Evolutionary conservation across 2,797 vertebrate species (phyloP), one percentile per base, ranked within the genome.

Genomic region (Cirrhinus mrigala): DNA sequence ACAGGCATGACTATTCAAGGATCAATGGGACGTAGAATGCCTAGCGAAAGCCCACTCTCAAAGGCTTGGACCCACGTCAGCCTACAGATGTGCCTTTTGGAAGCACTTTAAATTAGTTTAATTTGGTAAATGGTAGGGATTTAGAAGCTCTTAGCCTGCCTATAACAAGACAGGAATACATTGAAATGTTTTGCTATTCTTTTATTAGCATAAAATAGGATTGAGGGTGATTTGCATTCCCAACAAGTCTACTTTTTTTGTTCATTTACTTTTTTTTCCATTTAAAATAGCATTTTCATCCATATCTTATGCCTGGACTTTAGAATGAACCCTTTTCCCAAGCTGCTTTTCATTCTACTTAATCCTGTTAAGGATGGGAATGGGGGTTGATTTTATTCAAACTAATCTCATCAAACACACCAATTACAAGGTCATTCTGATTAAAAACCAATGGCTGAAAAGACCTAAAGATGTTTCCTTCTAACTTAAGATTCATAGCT

Each of bases 71-170:
- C 95, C 92, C 96, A 96, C 96, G 96, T 97, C 97, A 97, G 97
- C 96, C 96, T 97, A 96, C 97, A 98, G 97, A 98, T 98, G 97
- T 96, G 97, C 96, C 96, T 97, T 97, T 97, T 96, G 96, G 96
- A 98, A 96, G 96, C 96, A 97, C 97, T 97, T 97, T 97, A 97
- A 97, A 98, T 99, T 97, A 99, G 96, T 99, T 98, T 99, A 98
- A 99, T 99, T 99, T 98, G 97, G 97, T 98, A 99, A 99, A 98
- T 98, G 97, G 96, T 96, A 93, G 95, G 96, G 97, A 97, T 98
- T 97, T 97, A 96, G 96, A 97, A 96, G 96, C 96, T 97, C 96
- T 98, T 97, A 96, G 96, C 94, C 93, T 92, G 94, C 95, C 96
- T 93, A 92, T 96, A 95, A 96, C 96, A 95, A 97, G 97, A 97